These are phyloP conservation scores for Liparis tanakae DNA, from an alignment of 2,797 vertebrate genomes.

Conservation along the genomic window DNA sequence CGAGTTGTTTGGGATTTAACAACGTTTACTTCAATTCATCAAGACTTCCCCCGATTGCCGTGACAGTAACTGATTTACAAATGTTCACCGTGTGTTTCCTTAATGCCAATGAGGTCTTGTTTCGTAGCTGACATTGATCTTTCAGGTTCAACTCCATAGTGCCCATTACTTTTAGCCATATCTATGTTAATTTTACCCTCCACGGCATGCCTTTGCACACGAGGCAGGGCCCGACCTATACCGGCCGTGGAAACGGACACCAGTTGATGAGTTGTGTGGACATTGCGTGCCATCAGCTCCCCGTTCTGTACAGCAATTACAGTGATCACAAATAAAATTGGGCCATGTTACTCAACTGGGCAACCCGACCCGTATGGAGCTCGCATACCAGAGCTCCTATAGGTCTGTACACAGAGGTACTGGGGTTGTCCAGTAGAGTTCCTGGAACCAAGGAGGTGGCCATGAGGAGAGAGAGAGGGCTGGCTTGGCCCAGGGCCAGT, in stretches of 20 bases:
- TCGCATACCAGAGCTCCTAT: conserved; percentile 81
- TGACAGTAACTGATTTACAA: not conserved
- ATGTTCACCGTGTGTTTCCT: not conserved
- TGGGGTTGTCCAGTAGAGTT: conserved; percentile 76
- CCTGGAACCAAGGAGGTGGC: conserved; percentile 77
- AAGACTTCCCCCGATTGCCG: not conserved
- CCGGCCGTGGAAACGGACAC: conserved; percentile 23
- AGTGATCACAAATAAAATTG: conserved; percentile 61
- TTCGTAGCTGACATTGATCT: not conserved
- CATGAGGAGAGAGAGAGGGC: conserved; percentile 57
- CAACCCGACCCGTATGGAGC: conserved; percentile 72
- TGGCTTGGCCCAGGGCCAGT: conserved; percentile 74
- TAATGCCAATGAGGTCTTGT: not conserved
- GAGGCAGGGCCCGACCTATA: conserved; percentile 1
- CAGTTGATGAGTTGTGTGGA: conserved; percentile 23
- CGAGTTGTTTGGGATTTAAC: not conserved
- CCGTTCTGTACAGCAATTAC: conserved; percentile 58
- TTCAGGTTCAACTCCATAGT: not conserved
- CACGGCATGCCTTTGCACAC: not conserved
- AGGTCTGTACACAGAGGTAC: conserved; percentile 75
- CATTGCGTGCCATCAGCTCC: conserved; percentile 40
- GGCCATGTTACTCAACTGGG: conserved; percentile 77
- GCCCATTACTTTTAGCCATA: not conserved
- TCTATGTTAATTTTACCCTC: not conserved
- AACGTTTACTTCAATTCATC: not conserved